A percentile compares a stretch with the other conserved stretches of the same genome.
These are phyloP conservation scores for Nibea albiflora DNA, from an alignment of 2,113 vertebrate species.

Conservation along the genomic window DNA sequence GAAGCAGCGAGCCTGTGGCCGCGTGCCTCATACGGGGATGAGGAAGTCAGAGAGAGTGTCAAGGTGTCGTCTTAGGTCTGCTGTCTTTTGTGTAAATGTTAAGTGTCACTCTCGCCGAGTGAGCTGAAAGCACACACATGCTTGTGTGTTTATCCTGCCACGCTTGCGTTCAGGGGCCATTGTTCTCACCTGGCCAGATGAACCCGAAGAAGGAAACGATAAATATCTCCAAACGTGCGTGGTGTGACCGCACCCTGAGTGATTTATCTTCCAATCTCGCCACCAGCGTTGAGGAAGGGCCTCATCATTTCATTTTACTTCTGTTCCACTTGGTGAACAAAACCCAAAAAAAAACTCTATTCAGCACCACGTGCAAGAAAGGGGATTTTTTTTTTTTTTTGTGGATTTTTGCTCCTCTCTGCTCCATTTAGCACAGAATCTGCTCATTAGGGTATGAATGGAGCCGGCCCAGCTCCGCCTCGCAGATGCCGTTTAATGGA, in stretches of 20 bases:
- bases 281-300: slow-evolving; percentile 1
- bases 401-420: slow-evolving; percentile 13
- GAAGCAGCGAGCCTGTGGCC: background rate
- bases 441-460: slow-evolving; percentile 40
- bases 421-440: slow-evolving; percentile 41
- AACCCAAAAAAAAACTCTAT: background rate
- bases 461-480: slow-evolving; percentile 24
- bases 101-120: background rate
- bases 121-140: background rate
- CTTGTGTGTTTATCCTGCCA: background rate
- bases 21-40: background rate
- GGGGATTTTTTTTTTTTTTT: background rate
- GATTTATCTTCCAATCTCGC: background rate
- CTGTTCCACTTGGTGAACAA: background rate
- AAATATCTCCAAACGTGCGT: background rate
- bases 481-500: slow-evolving; percentile 55
- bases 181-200: background rate
- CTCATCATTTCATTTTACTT: slow-evolving; percentile 5
- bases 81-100: background rate
- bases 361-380: slow-evolving; percentile 3
- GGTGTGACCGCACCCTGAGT: background rate
- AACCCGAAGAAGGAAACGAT: background rate
- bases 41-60: background rate
- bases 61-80: background rate
- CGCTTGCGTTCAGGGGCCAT: background rate